These are phyloP conservation scores for Minunthozetes semirufus DNA, from an alignment of 2,888 invertebrate genomes.

Conservation along the genomic window DNA sequence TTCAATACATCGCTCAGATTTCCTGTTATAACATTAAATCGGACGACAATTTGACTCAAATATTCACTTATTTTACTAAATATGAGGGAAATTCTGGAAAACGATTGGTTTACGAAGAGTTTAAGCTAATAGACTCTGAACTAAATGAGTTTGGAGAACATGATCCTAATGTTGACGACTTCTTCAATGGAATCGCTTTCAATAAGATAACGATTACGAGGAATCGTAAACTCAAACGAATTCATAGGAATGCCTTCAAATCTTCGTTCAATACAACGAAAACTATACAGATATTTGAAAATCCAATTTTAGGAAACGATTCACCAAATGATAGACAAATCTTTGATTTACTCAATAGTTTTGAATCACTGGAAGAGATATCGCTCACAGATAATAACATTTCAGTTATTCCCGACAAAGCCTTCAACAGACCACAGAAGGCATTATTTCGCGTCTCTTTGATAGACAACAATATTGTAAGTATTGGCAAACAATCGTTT, in stretches of 20 bases:
- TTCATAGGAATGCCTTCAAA: conserved; percentile 22
- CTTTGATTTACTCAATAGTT: conserved; percentile 26
- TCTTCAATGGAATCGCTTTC: conserved; percentile 29
- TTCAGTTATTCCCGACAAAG: conserved; percentile 19
- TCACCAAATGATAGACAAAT: not conserved
- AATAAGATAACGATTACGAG: conserved; percentile 9
- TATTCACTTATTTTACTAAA: conserved; percentile 12
- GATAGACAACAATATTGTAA: conserved; percentile 29
- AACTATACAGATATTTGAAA: conserved; percentile 18
- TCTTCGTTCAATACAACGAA: conserved; percentile 23
- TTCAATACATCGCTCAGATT: conserved; percentile 22
- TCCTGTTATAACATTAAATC: conserved; percentile 22
- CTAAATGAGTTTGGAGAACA: conserved; percentile 17
- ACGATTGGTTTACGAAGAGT: conserved; percentile 20
- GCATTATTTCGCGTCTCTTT: conserved; percentile 13
- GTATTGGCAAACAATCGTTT: conserved; percentile 26
- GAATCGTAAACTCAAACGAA: conserved; percentile 20
- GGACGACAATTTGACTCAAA: conserved; percentile 1
- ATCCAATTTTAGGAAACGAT: conserved; percentile 19
- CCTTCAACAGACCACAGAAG: conserved; percentile 23
- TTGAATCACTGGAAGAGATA: not conserved
- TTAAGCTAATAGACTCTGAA: conserved; percentile 30
- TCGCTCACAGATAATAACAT: conserved; percentile 31
- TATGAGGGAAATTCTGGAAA: not conserved
- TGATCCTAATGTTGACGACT: not conserved